Conservation (phyloP, 2,888 invertebrate genomes). For the Aphidoletes aphidimyza region DNA sequence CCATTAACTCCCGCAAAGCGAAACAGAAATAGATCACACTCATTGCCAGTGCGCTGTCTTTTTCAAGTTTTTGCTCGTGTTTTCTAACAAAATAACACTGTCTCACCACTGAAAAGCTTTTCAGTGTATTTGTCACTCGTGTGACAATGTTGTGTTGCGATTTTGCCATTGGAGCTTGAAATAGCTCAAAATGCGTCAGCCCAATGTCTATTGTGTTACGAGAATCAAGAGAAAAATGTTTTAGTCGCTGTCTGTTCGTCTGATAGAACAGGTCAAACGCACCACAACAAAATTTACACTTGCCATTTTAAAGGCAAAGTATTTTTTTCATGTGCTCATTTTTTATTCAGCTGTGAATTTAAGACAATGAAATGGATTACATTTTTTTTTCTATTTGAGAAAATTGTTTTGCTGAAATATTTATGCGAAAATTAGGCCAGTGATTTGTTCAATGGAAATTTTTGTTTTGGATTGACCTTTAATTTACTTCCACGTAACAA, state of each 20-base stretch:
- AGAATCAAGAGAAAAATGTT: neutral
- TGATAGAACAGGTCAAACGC: neutral
- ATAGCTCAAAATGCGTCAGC: neutral
- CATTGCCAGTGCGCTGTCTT: neutral
- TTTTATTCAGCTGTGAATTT: neutral
- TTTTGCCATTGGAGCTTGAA: neutral
- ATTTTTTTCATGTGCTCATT: neutral
- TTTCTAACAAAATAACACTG: neutral
- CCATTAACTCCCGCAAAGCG: neutral
- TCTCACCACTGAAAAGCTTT: neutral
- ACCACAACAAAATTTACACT: neutral
- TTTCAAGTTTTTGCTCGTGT: neutral
- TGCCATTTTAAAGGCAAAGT: neutral
- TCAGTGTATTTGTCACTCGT: neutral
- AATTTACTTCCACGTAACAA: neutral
- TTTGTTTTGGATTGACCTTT: constrained; percentile 5
- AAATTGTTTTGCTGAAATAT: neutral
- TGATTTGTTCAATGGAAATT: neutral
- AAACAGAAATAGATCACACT: neutral
- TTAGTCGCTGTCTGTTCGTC: constrained; percentile 20
- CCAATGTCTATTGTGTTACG: neutral
- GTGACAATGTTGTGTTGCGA: neutral
- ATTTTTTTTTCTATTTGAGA: neutral
- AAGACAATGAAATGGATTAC: neutral
- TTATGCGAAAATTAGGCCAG: neutral